Conservation (phyloP, 1,140 invertebrate genomes). For the Ridgeia piscesae region DNA sequence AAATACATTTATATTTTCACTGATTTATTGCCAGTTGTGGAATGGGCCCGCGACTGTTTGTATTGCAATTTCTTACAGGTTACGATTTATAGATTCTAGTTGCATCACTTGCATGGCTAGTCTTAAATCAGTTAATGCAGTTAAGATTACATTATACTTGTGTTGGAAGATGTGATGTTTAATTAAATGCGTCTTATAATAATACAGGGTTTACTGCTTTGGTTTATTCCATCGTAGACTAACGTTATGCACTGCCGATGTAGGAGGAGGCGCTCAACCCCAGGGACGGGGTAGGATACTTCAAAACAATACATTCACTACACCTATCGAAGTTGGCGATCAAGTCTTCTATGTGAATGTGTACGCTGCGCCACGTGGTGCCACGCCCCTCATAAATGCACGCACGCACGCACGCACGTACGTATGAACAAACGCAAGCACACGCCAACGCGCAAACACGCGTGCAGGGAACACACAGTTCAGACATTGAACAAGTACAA, state of each 20-base stretch:
- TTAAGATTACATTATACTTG: not conserved
- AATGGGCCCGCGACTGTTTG: not conserved
- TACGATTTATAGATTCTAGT: not conserved
- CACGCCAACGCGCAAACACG: no score
- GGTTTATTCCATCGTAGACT: not conserved
- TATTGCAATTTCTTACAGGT: not conserved
- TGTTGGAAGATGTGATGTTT: not conserved
- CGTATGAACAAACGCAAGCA: no score
- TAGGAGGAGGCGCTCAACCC: no score
- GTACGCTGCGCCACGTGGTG: no score
- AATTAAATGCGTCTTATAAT: slow-evolving; percentile 5
- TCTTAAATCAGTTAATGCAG: not conserved
- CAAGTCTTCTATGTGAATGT: no score
- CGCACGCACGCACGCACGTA: no score
- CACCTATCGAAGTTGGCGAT: no score
- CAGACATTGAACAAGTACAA: no score
- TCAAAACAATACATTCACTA: no score
- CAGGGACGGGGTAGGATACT: no score
- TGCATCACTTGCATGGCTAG: not conserved
- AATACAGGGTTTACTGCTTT: not conserved
- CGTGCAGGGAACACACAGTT: no score
- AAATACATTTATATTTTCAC: not conserved
- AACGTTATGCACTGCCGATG: not conserved
- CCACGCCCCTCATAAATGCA: no score
- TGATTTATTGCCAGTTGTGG: not conserved